Base-by-base conservation (phyloP, 1,140 invertebrate genomes). In the Trinorchestia longiramus region DNA sequence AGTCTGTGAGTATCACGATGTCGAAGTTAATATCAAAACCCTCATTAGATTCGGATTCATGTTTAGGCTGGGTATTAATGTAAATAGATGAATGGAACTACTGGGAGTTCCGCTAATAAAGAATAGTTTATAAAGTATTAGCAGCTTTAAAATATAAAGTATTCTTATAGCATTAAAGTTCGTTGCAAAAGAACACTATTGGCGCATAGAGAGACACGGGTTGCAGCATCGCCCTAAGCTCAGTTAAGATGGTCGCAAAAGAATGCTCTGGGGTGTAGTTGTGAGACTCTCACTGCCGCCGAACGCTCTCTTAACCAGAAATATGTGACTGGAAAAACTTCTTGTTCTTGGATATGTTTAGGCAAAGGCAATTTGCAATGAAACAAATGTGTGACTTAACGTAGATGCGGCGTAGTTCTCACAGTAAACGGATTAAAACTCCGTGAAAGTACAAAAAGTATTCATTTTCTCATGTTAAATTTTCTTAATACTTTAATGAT, bases 231-330 rank as follows among this genome's bases (percentile, higher is more conserved):
- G 62, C 62, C 15, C 11, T 11, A 77, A 28, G 62, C 62, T 77
- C 62, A 19, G 62, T 77, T 77, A 77, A 77, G 62, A 77, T 77
- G 62, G 62, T 77, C 44, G 40, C 92, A 45, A 94, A 94, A 94
- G 92, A 94, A 94, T 44, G 92, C 92, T 94, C 92, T 43, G 40
- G 92, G 92, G 92, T 94, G 92, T 45, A 43, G 92, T 94, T 94
- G 40, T 45, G 43, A 43, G 92, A 47, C 92, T 94, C 43, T n/a
- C 44, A 11, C 92, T n/a, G 92, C 92, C 92, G 44, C 40, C 92
- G 43, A 94, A 41, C 44, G 43, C 92, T 94, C 92, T 45, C 43
- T 94, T 94, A n/a, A 44, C 92, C 43, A 45, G 92, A 94, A 94
- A 94, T 94, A 42, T 90, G 88, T 41, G 43, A 42, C 88, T 90